Conservation (phyloP, 2,888 invertebrate genomes). For the Tribolium freemani region DNA sequence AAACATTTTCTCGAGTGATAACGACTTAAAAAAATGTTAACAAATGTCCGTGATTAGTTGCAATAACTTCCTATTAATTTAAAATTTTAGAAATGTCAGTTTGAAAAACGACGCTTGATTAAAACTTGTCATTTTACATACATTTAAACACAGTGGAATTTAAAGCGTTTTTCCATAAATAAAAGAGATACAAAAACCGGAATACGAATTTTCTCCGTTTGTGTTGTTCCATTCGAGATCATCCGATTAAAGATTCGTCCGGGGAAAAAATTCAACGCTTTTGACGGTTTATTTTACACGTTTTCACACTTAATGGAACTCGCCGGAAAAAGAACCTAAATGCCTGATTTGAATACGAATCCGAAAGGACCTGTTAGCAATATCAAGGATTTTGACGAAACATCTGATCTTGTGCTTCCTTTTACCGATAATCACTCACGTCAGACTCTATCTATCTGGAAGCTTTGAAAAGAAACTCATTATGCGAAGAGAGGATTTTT, state of each 20-base stretch:
- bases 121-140: not conserved
- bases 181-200: not conserved
- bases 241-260: constrained; percentile 10
- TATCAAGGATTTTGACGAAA: constrained; percentile 15
- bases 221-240: constrained; percentile 2
- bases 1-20: constrained; percentile 3
- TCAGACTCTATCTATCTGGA: constrained; percentile 6
- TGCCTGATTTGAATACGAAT: constrained; percentile 12
- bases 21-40: constrained; percentile 10
- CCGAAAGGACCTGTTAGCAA: constrained; percentile 26
- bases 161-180: not conserved
- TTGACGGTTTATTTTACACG: constrained; percentile 18
- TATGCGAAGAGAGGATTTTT: constrained; percentile 13
- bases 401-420: constrained; percentile 19
- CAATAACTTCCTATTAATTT: constrained; percentile 2
- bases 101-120: not conserved
- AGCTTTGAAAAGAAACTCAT: constrained; percentile 27
- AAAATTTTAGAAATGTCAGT: constrained; percentile 5
- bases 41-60: not conserved
- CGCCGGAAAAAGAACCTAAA: constrained; percentile 4
- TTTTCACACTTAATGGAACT: constrained; percentile 13
- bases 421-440: constrained; percentile 28
- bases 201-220: not conserved
- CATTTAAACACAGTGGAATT: not conserved
- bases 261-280: constrained; percentile 8